Evolutionary conservation across 2,113 vertebrate genomes (phyloP), one percentile per base, ranked within the genome.

Genomic region (Sterrhoptilus dennistouni): DNA sequence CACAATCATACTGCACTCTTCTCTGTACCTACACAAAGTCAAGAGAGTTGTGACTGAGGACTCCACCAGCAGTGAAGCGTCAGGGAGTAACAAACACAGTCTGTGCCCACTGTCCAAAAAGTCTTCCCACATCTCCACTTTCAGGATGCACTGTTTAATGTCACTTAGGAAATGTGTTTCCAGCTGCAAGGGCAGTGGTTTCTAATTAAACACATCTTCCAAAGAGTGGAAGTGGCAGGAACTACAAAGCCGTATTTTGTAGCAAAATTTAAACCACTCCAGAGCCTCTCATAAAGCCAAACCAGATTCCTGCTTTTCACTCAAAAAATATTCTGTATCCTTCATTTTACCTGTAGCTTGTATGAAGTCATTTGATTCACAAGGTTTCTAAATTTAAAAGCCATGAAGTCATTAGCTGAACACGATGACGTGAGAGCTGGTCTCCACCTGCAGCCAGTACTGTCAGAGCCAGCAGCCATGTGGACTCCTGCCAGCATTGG

Each of bases 351-450:
- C 68, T 47, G 16, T 31, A 86, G 42, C 33, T 72, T 10, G 5
- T 21, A 31, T 4, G 14, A 72, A 83, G 70, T 36, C 7, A 7
- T 60, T 64, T 65, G 56, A 27, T 49, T 56, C 84, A 13, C 35
- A 36, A 56, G 36, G 65, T 29, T 90, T 76, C 61, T 54, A 35
- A 31, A 27, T 40, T 31, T 10, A 38, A 72, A 76, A 60, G 42
- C 25, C 49, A 56, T 20, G 11, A 76, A 93, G 65, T 16, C 52
- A 52, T 1, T 40, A 33, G 60, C 29, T 5, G 75, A 68, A 40
- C 0, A 10, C 2, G 1, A 5, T 0, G 18, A 15, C 1, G 1
- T 16, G 31, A 79, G 83, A 65, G 57, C 33, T 10, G 2, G 8
- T 9, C 65, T 45, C 47, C 61, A 61, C 47, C 65, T 45, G 68